Base-by-base conservation (phyloP, 2,113 vertebrate genomes). In the Litocranius walleri region DNA sequence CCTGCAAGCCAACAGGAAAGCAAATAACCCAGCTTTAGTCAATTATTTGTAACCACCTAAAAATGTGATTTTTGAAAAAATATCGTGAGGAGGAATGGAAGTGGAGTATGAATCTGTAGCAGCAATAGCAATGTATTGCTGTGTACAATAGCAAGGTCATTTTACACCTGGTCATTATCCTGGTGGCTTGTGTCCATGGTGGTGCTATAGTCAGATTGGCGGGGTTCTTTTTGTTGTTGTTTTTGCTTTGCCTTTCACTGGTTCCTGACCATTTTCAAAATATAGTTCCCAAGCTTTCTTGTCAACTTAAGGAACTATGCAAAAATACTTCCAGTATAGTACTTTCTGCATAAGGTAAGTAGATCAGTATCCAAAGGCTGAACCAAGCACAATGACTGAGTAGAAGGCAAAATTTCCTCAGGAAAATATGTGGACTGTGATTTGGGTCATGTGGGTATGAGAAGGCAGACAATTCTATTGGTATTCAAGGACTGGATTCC, bases 231-330 rank as follows among this genome's bases (percentile, higher is more conserved):
- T 94, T 77, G 5, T 40, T 25, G 3, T 74, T 54, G 3, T 17
- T 11, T 50, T 36, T 33, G 3, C 13, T 29, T 59, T 82, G 4
- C 29, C 7, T 88, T 81, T 16, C 62, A 43, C 8, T 81, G 23
- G 2, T 52, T 81, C 45, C 90, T 93, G 12, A 33, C 2, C 17
- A 83, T 45, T 92, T 97, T 64, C 3, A 88, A 94, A 94, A 88
- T 54, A 82, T 1, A 57, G 11, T 64, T 90, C 15, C 92, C n/a
- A 40, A 10, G 7, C 1, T 89, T 86, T 92, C 10, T 45, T 78
- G 13, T 25, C 59, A 92, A 59, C 43, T 61, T 74, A 92, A 9
- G 14, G 1, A 84, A 16, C 7, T 36, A 74, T 33, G 30, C 12
- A 88, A 91, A 83, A 56, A 43, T 45, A 6, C 3, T 93, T 48